These are phyloP conservation scores for Peromyscus polionotus DNA, from an alignment of 2,113 vertebrate genomes.

Conservation along the genomic window DNA sequence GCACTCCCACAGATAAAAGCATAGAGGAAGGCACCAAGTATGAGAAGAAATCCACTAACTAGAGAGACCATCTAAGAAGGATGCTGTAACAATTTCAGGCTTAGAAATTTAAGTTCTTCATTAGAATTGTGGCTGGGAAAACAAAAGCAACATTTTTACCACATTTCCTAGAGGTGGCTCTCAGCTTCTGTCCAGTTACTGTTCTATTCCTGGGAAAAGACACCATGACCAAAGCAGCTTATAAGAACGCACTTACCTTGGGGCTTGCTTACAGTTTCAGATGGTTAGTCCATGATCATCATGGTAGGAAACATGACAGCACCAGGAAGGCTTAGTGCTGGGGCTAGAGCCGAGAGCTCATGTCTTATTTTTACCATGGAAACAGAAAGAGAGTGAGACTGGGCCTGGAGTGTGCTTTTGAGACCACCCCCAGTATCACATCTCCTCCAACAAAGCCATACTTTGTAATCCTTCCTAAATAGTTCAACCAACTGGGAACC, in stretches of 20 bases:
- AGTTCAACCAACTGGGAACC: neutral
- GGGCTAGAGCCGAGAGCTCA: neutral
- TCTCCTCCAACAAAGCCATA: neutral
- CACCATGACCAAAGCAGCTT: neutral
- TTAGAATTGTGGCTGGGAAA: conserved; percentile 19
- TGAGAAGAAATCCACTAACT: neutral
- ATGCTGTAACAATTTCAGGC: neutral
- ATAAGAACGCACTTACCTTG: neutral
- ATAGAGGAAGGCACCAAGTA: neutral
- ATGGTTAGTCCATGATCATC: neutral
- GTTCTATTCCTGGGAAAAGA: neutral
- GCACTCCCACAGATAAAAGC: neutral
- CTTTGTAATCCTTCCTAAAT: neutral
- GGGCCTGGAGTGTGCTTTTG: neutral
- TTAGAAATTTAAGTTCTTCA: neutral
- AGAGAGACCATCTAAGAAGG: conserved; percentile 19
- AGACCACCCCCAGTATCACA: neutral
- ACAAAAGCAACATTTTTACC: neutral
- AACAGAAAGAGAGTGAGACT: neutral
- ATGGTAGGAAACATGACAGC: neutral
- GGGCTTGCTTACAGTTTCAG: neutral
- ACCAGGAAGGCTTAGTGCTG: neutral
- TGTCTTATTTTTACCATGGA: neutral
- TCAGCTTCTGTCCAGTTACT: neutral
- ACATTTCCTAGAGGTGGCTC: conserved; percentile 1